Base-by-base conservation (phyloP, 2,113 vertebrate genomes). In the Megaleporinus macrocephalus region DNA sequence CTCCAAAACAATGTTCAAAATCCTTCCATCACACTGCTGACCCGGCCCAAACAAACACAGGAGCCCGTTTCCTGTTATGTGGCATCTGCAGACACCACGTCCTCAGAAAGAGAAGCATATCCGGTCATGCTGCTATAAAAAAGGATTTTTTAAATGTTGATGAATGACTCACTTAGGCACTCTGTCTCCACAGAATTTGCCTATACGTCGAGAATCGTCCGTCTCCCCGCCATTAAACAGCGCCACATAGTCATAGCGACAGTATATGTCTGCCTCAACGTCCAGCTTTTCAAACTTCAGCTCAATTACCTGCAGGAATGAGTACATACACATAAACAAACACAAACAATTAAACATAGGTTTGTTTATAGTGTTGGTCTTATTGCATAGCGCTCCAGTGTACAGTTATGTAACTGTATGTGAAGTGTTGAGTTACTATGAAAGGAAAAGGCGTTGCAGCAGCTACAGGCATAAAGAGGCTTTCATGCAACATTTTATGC, bases 241-340 rank as follows among this genome's bases (percentile, higher is more conserved):
- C 0, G 95, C 95, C 84, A 98, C 95, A 0, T 97, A 97, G 88
- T 98, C 96, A 5, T 96, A 98, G 47, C 96, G 96, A 87, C 96
- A 98, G 89, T 97, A 97, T 0, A 82, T 93, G 85, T 98, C 96
- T 0, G 89, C 77, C 85, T 98, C 96, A 86, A 97, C 78, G 62
- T 96, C 96, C 85, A 98, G 91, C 91, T 98, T 98, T 65, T 93
- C 92, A 61, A 97, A 98, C 68, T 95, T 95, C 81, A 98, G 89
- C 55, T 94, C 92, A 24, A 98, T 95, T 76, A 96, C 93, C 96
- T 97, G 86, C 12, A 49, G 29, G 69, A 76, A 61, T 69, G 33
- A 71, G 36, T 4, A 74, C 14, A 78, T 53, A 20, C 41, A 78
- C 55, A 82, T 2, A 73, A 5, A 74, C 59, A 53, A 26, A 86